Base-by-base conservation (phyloP, 1,140 invertebrate genomes). In the Doryteuthis pealeii region DNA sequence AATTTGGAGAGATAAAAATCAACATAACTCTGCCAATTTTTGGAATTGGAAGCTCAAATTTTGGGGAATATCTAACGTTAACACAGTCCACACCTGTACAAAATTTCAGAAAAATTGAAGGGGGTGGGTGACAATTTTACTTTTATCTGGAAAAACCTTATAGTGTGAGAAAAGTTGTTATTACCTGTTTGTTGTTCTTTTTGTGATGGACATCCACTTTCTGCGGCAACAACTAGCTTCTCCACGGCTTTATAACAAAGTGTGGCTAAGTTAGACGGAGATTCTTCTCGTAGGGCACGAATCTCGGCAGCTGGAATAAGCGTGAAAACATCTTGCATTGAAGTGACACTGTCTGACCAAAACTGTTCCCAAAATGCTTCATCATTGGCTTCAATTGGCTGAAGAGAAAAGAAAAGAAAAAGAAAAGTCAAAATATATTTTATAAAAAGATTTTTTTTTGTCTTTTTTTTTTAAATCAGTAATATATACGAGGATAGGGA, bases 311-410 rank as follows among this genome's bases (percentile, higher is more conserved):
- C 94, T 33, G 97, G 96, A 67, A 99, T 95, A 75, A 99, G 88
- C 8, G 96, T 95, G 85, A 99, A 99, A 26, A 99, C 94, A 91
- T 99, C 98, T 89, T 98, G 96, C 1, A 98, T 92, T 83, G 92
- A 94, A 1, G 95, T 95, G 2, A 96, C 93, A 87, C 94, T 96
- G 79, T 98, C 96, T 70, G 94, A 94, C 97, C 97, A 99, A 87
- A 99, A 99, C 87, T 99, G 97, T 85, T 98, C 95, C 98, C 98
- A 99, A 87, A 99, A 99, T 75, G 91, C 91, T 81, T 99, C 95
- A 89, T 99, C 96, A 72, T 91, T 91, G 35, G 94, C 91, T 87
- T 97, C 95, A 73, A 97, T 94, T 40, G 94, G 94, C 95, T 97
- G 83, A 28, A 83, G 78, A 78, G 76, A 26, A 70, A 35, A 78